Evolutionary conservation across 2,113 vertebrate species (phyloP), one percentile per base, ranked within the genome.

Genomic region (Grus americana): DNA sequence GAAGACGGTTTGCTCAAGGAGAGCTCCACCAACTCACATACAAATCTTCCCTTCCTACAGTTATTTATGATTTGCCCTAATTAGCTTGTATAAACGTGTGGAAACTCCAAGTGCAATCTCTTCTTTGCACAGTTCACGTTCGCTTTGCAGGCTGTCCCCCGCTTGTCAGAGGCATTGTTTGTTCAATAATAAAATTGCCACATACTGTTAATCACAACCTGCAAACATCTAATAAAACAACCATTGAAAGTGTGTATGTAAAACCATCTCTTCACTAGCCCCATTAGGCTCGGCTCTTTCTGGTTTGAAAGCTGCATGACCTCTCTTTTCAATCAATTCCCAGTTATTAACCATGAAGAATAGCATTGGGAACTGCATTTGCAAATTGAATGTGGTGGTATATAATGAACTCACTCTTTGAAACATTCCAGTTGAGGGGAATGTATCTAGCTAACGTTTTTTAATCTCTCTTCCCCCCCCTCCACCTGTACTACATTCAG

Each of bases 271-370:
- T 18, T 49, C 21, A 3, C 36, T 20, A 65, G 79, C 88, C 57
- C 65, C 81, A 75, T 93, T 84, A 87, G 63, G 62, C 80, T 58
- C 15, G 2, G 86, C 58, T 82, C 65, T 44, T 40, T 72, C 79
- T 57, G 82, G 91, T 90, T 30, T 58, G 61, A 49, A 32, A 92
- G 75, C 94, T 38, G 21, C 40, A 16, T 34, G 92, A 79, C 76
- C 91, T 96, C 95, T 82, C 67, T 90, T 92, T 97, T 80, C 96
- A 65, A 92, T 85, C 91, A 71, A 92, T 95, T 82, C 93, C 90
- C 96, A 27, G 87, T 94, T 93, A 94, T 96, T 93, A 95, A 54
- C 93, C 74, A 66, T 86, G 94, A 93, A 70, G 66, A 87, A 68
- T 42, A 85, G 90, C 81, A 29, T 4, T 24, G 73, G 87, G 94